These are phyloP conservation scores for Sylvilagus bachmani DNA, from an alignment of 2,113 vertebrate genomes.

Conservation along the genomic window DNA sequence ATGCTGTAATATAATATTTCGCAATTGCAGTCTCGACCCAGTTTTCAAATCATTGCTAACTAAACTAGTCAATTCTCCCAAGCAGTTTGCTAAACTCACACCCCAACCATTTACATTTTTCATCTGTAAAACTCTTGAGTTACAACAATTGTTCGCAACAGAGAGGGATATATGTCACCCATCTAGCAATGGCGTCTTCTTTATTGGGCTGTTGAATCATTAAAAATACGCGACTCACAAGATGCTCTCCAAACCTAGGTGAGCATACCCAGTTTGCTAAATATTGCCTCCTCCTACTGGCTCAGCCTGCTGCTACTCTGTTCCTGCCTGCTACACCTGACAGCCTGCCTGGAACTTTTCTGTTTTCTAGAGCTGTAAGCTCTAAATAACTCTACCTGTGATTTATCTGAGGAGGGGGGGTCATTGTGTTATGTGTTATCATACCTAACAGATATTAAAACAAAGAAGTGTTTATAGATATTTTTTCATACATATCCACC, in stretches of 20 bases:
- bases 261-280: neutral
- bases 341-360: neutral
- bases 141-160: neutral
- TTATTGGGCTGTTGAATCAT: neutral
- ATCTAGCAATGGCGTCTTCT: neutral
- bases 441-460: neutral
- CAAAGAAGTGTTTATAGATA: neutral
- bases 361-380: neutral
- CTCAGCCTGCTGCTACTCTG: neutral
- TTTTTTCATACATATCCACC: no score
- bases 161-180: neutral
- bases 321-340: neutral
- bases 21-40: neutral
- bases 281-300: rapidly evolving
- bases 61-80: neutral
- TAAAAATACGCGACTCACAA: neutral
- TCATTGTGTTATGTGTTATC: neutral
- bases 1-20: neutral
- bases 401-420: neutral
- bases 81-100: neutral
- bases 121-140: neutral
- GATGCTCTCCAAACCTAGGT: neutral
- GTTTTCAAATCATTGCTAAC: neutral
- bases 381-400: neutral
- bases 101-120: neutral